Evolutionary conservation across 2,113 vertebrate species (phyloP), one percentile per base, ranked within the genome.

Genomic region (Gobius niger): DNA sequence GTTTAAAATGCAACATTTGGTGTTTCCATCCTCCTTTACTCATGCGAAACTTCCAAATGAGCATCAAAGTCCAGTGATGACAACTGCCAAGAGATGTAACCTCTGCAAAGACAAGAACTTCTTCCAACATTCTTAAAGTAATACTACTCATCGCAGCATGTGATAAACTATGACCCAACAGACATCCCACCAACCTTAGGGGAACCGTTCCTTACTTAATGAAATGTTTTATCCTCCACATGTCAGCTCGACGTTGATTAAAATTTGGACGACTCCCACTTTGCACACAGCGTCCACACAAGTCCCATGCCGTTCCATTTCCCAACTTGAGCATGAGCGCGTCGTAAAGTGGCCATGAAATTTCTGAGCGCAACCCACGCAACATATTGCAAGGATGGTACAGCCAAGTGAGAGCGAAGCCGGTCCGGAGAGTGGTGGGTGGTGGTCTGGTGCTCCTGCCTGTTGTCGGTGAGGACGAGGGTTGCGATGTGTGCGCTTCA

Each of bases 241-340:
- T 73, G 82, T 84, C 78, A 76, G 76, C 67, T 77, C 59, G 65
- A 57, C 72, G 81, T 81, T 82, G 78, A 86, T 81, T 79, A 80
- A 74, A 78, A 73, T 47, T 69, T 62, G 44, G 57, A 41, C 44
- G 61, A 73, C 67, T 65, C 70, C 41, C 8, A 2, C n/a, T 50
- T n/a, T 47, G 67, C 41, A 72, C 50, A 71, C 68, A 83, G 72
- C 49, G n/a, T n/a, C 14, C 67, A 65, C 53, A 52, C 8, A 10
- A 67, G 49, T 41, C 47, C 63, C 75, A 12, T 52, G 75, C 59
- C 60, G 47, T 52, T 68, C 52, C 34, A 56, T 65, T 66, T 73
- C 65, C 16, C 24, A 50, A 44, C 53, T 34, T 63, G 62, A 59
- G 56, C 15, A 47, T 63, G 53, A 69, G 68, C 66, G 65, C 13